These are phyloP conservation scores for Glandiceps talaboti DNA, from an alignment of 53 echinoderm and acorn worm species.

Conservation along the genomic window DNA sequence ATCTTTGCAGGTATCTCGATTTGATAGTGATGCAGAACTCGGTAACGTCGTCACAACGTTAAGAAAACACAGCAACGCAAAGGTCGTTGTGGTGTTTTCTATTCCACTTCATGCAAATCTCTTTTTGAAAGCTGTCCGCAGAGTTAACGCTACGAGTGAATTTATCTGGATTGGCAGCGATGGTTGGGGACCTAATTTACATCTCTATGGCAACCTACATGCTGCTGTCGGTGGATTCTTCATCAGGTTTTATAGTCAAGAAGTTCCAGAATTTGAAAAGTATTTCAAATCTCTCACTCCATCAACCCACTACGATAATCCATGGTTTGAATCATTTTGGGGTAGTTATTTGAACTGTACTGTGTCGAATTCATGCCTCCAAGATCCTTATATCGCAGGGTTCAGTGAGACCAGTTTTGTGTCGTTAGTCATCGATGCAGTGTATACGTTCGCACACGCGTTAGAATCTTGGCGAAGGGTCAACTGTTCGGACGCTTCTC, in stretches of 20 bases:
- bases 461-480: slow-evolving; percentile 12
- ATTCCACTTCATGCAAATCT: slow-evolving; percentile 35
- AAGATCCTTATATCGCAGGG: background rate
- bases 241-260: slow-evolving; percentile 33
- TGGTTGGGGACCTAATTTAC: slow-evolving; percentile 66
- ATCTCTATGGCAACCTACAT: slow-evolving; percentile 14
- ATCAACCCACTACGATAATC: background rate
- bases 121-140: slow-evolving; percentile 28
- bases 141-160: slow-evolving; percentile 13
- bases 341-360: background rate
- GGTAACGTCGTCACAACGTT: background rate
- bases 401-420: slow-evolving; percentile 23
- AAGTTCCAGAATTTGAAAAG: slow-evolving; percentile 39
- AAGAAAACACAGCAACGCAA: slow-evolving; percentile 13
- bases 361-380: background rate
- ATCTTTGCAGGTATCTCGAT: background rate
- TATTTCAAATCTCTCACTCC: slow-evolving; percentile 22
- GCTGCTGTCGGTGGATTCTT: slow-evolving; percentile 42
- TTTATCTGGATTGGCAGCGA: slow-evolving; percentile 62
- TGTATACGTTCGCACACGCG: slow-evolving; percentile 22
- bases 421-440: slow-evolving; percentile 43
- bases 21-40: too few species aligned
- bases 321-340: slow-evolving; percentile 12
- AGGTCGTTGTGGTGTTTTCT: slow-evolving; percentile 43
- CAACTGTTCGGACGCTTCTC: background rate